phyloP scores from a whole-genome alignment of 2,888 invertebrate genomes.

The Peribatodes rhomboidaria region DNA sequence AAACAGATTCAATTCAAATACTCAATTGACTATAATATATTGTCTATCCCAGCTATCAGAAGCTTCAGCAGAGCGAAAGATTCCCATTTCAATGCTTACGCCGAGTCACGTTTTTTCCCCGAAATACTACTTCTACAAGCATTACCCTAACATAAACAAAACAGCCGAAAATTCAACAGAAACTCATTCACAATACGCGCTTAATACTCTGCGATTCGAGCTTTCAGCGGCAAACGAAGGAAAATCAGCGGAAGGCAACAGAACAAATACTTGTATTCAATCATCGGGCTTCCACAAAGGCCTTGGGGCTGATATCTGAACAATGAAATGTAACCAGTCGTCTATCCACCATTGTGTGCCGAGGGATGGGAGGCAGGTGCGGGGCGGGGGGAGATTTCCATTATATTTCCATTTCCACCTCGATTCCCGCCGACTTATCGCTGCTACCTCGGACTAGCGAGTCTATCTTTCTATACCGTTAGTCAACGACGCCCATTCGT shows the following conservation, averaged over 20 bases:
- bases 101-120: not conserved
- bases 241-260: constrained; percentile 82
- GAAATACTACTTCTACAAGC: constrained; percentile 6
- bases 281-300: constrained; percentile 84
- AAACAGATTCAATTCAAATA: too few relatives aligned
- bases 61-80: too few relatives aligned
- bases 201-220: constrained; percentile 73
- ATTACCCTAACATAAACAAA: constrained; percentile 42
- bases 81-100: not conserved
- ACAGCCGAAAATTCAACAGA: constrained; percentile 54
- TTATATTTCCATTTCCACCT: constrained; percentile 87
- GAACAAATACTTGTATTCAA: constrained; percentile 87
- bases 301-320: constrained; percentile 84
- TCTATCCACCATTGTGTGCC: constrained; percentile 83
- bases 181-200: constrained; percentile 70
- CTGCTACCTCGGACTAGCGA: constrained; percentile 82
- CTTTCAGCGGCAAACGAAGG: constrained; percentile 77
- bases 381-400: constrained; percentile 74
- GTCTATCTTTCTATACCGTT: constrained; percentile 85
- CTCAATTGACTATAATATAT: too few relatives aligned
- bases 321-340: constrained; percentile 87
- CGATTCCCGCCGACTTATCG: constrained; percentile 83
- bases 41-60: too few relatives aligned
- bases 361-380: constrained; percentile 53
- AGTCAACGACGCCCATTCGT: constrained; percentile 74